Conservation (phyloP, 2,113 vertebrate species). For the Toxotes jaculatrix region DNA sequence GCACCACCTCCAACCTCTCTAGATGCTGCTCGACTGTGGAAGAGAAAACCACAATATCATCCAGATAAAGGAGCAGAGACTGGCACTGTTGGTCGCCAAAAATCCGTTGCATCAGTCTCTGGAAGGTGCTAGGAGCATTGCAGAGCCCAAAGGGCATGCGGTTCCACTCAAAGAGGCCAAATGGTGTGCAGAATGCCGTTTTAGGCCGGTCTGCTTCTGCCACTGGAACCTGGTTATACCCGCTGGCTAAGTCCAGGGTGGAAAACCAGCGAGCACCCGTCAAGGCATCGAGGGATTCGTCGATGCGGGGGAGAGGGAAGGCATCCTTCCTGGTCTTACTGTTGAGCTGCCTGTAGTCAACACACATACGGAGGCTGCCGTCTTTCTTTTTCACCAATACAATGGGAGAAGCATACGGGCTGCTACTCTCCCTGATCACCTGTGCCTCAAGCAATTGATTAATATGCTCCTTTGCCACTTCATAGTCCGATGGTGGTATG, state of each 20-base stretch:
- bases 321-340: too few species aligned
- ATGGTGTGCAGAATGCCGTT: background rate
- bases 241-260: conserved; percentile 11
- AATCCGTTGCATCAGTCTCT: too few species aligned
- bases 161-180: background rate
- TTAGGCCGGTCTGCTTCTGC: background rate
- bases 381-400: background rate
- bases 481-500: background rate
- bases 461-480: background rate
- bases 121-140: too few species aligned
- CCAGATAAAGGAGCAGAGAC: too few species aligned
- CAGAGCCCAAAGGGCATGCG: background rate
- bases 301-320: too few species aligned
- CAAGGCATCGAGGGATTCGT: too few species aligned
- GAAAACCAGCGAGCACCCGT: conserved; percentile 2
- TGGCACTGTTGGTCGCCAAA: too few species aligned
- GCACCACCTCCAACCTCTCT: background rate
- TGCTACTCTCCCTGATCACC: background rate
- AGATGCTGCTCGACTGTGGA: background rate
- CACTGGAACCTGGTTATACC: conserved; percentile 26
- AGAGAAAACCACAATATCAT: background rate
- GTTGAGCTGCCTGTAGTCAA: too few species aligned
- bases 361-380: background rate
- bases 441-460: background rate
- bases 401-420: background rate